Evolutionary conservation across 2,797 vertebrate species (phyloP).

Genomic region (Mallotus villosus): DNA sequence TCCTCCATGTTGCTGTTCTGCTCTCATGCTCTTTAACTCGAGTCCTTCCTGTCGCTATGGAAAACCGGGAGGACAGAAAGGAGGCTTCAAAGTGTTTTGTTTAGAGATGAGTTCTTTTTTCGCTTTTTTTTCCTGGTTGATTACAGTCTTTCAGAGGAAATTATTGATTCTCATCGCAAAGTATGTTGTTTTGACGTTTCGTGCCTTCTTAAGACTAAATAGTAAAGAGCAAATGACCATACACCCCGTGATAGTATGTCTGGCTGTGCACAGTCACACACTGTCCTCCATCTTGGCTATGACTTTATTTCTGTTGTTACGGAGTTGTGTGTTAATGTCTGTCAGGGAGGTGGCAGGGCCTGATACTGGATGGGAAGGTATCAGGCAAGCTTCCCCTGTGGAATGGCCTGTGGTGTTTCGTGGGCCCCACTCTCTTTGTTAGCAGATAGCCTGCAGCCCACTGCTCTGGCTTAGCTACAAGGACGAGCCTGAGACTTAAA

Average conservation of each 20-base stretch:
- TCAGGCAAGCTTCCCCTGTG: constrained; percentile 37
- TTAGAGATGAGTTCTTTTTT: neutral
- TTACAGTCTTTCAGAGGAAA: neutral
- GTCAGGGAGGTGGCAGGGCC: constrained; percentile 50
- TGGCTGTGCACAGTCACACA: too few relatives aligned
- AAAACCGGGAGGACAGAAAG: neutral
- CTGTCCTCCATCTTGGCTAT: neutral
- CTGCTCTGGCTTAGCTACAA: constrained; percentile 83
- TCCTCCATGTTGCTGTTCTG: constrained; percentile 4
- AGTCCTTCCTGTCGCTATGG: neutral
- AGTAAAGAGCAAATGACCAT: too few relatives aligned
- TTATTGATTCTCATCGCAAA: neutral
- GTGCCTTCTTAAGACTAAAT: neutral
- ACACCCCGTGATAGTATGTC: too few relatives aligned
- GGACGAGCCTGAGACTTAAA: constrained; percentile 88
- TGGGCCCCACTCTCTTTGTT: constrained; percentile 73
- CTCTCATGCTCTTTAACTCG: neutral
- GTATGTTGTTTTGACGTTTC: neutral
- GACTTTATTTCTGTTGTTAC: constrained; percentile 27
- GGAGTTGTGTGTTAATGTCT: constrained; percentile 49
- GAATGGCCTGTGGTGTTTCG: constrained; percentile 8
- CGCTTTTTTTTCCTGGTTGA: neutral
- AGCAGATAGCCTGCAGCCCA: constrained; percentile 80
- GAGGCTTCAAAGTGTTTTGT: neutral
- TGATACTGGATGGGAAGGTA: constrained; percentile 9